These are phyloP conservation scores for Cottoperca gobio DNA, from an alignment of 2,797 vertebrate genomes.

Conservation along the genomic window DNA sequence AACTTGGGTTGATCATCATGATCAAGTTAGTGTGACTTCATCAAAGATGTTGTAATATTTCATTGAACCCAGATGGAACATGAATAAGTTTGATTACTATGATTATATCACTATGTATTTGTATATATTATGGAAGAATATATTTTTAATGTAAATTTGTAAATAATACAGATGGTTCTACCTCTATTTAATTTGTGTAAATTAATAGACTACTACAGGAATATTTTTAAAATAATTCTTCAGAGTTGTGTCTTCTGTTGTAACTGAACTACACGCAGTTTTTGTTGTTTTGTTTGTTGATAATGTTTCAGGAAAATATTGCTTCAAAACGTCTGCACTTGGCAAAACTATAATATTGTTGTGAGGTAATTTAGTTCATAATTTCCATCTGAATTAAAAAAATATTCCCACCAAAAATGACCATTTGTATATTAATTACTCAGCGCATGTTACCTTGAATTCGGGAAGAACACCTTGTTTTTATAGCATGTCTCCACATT, in stretches of 20 bases:
- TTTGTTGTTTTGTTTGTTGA: neutral
- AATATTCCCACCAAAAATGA: too few relatives aligned
- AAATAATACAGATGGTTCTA: slow-evolving; percentile 65
- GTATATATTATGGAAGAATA: slow-evolving; percentile 66
- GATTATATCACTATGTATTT: slow-evolving; percentile 52
- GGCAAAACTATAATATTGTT: neutral
- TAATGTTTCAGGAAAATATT: neutral
- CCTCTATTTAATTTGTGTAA: slow-evolving; percentile 50
- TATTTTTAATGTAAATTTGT: slow-evolving; percentile 74
- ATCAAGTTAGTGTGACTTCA: neutral
- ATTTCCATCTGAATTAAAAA: neutral
- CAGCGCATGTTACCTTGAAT: too few relatives aligned
- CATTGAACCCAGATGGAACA: neutral
- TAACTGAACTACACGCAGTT: neutral
- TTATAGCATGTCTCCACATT: too few relatives aligned
- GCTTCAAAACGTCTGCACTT: neutral
- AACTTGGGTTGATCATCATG: neutral
- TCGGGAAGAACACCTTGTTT: too few relatives aligned
- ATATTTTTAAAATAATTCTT: slow-evolving; percentile 23
- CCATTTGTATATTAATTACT: too few relatives aligned
- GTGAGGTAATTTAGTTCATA: neutral
- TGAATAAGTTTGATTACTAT: slow-evolving; percentile 19
- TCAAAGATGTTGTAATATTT: neutral
- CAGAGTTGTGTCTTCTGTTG: neutral
- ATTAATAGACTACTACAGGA: slow-evolving; percentile 52